Conservation (phyloP, 2,797 vertebrate species). For the Sternotherus odoratus region DNA sequence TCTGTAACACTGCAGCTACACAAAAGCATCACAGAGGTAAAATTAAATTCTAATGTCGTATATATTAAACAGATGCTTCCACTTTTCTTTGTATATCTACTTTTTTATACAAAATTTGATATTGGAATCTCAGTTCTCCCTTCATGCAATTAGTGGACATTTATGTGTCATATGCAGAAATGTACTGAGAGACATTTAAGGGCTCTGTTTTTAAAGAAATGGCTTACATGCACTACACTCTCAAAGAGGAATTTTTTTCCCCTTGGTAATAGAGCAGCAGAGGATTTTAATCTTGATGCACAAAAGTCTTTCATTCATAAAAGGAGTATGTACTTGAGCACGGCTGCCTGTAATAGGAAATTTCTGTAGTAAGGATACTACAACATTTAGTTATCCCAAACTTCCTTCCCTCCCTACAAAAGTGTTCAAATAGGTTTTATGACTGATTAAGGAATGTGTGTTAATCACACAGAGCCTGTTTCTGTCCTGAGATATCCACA, state of each 20-base stretch:
- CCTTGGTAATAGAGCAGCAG: constrained; percentile 73
- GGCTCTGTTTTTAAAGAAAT: constrained; percentile 82
- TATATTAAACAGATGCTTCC: constrained; percentile 91
- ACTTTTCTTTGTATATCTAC: constrained; percentile 88
- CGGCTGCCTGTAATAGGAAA: constrained; percentile 66
- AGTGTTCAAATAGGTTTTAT: constrained; percentile 13
- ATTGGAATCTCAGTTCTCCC: constrained; percentile 83
- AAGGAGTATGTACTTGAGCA: constrained; percentile 72
- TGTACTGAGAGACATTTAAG: constrained; percentile 80
- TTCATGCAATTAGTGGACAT: constrained; percentile 88
- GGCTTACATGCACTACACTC: constrained; percentile 79
- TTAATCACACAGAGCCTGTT: not conserved
- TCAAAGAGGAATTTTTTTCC: constrained; percentile 74
- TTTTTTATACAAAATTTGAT: constrained; percentile 82
- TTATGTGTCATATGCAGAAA: constrained; percentile 82
- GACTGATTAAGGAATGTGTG: not conserved
- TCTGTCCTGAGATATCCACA: not conserved
- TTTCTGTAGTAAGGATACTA: constrained; percentile 66
- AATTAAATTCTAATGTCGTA: constrained; percentile 88
- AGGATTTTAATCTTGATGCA: constrained; percentile 82
- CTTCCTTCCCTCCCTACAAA: constrained; percentile 1
- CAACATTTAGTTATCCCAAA: constrained; percentile 39
- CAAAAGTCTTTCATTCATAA: constrained; percentile 82
- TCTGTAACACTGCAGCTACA: constrained; percentile 86
- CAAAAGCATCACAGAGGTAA: constrained; percentile 90